phyloP scores from a whole-genome alignment of 2,113 vertebrate species.

The Onychostruthus taczanowskii region DNA sequence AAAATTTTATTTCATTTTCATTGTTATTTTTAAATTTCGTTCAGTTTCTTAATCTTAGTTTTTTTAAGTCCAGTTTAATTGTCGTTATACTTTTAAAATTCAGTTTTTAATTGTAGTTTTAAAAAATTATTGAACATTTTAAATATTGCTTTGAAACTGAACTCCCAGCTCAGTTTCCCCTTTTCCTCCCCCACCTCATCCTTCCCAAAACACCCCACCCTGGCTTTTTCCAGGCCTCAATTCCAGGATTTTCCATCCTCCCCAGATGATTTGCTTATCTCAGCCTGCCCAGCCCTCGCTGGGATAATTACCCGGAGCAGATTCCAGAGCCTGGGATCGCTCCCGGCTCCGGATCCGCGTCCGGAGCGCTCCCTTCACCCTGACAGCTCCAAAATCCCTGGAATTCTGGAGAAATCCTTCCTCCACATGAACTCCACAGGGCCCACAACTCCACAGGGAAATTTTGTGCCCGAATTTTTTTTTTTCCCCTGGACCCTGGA shows the following conservation, averaged over 20 bases:
- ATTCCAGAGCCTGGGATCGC: neutral
- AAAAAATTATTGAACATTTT: neutral
- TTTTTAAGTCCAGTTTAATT: accelerated
- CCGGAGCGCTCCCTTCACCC: neutral
- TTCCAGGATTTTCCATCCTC: neutral
- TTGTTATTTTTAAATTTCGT: accelerated
- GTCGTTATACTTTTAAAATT: neutral
- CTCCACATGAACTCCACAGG: neutral
- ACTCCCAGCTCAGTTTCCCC: neutral
- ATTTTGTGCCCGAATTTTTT: neutral
- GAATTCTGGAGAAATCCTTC: neutral
- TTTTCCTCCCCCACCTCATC: neutral
- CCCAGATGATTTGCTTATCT: neutral
- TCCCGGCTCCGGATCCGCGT: neutral
- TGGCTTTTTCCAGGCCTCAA: accelerated
- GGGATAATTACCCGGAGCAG: neutral
- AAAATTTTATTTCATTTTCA: neutral
- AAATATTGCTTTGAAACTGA: neutral
- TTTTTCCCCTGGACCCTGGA: neutral
- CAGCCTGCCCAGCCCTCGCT: accelerated
- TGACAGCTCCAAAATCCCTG: accelerated
- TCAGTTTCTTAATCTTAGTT: accelerated
- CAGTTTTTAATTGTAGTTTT: accelerated
- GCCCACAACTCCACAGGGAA: neutral
- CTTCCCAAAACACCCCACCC: neutral